Base-by-base conservation (phyloP, 2,113 vertebrate species). In the Eleginops maclovinus region DNA sequence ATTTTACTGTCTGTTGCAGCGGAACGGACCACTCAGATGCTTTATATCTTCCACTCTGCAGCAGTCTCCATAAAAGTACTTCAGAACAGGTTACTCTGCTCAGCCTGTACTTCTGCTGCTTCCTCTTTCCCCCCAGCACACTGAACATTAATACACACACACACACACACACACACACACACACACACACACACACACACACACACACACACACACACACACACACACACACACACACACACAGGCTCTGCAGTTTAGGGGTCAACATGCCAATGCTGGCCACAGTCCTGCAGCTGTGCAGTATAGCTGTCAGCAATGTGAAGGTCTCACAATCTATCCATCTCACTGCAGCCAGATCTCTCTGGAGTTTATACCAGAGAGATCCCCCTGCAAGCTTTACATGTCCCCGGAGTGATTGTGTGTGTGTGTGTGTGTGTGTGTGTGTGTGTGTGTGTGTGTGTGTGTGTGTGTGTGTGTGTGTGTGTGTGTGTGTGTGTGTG, bases 271-370 rank as follows among this genome's bases (percentile, higher is more conserved):
- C 88, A 84, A 82, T 53, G 64, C 75, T 9, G 9, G 77, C 82
- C 75, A 51, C 72, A 55, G 56, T 50, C 41, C 85, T 88, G 90
- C 76, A 68, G 49, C 53, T 26, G 65, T 72, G 65, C 31, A 66
- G 49, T 74, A n/a, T n/a, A 72, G 71, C 86, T 88, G 74, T 81
- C 83, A 83, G 84, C 86, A 68, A 71, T 64, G 85, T 82, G 75
- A 87, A 69, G 81, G 31, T 58, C 50, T 83, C 22, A n/a, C 72
- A 59, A 61, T 79, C 86, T 54, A 54, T 72, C 83, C 56, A 55
- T 70, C 79, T 46, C 46, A 28, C 16, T 43, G 28, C 17, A 75
- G 54, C n/a, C 24, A 15, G 28, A 31, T 63, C 63, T 81, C 76
- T 82, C 28, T 61, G 24, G 80, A 81, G 67, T 77, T 79, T 66